Evolutionary conservation across 2,888 invertebrate genomes (phyloP), one percentile per base, ranked within the genome.

Genomic region (Hybos culiciformis): DNA sequence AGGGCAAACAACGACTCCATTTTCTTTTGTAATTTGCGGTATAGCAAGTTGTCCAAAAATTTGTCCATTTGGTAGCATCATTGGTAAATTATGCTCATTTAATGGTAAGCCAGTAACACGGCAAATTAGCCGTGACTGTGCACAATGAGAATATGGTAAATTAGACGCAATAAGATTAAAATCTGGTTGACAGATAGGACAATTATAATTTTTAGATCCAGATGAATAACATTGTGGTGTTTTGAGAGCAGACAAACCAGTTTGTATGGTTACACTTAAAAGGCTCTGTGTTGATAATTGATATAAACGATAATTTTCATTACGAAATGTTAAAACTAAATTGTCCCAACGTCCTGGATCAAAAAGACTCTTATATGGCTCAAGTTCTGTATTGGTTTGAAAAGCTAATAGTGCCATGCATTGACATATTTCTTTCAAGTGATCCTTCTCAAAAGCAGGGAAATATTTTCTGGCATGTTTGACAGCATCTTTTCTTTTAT

Each of bases 61-160:
- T 68, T 91, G 86, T 43, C 97, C 97, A 70, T 97, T 97, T 48
- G 98, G 98, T 68, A 99, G 74, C 81, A 94, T 92, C 83, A 97
- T 87, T 11, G 96, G 96, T 54, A 90, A 91, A 71, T 97, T 96
- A 68, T 97, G 86, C 63, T 97, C 96, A 70, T 98, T 94, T 56
- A 98, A 74, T 38, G 92, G 84, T 55, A 83, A 74, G 21, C 91
- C 88, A 47, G 88, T 86, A 54, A 96, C 81, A 59, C 77, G 76
- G 67, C 97, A 98, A 57, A 96, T 86, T 42, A 96, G 77, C 42
- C 92, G 78, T 50, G 94, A 94, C 68, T 96, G 96, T 41, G 91
- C 86, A 67, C 92, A 92, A 71, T 97, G 96, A 48, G 97, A 93
- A 66, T 82, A 87, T 47, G 98, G 97, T 59, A 98, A 73, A 26